Base-by-base conservation (phyloP, 2,113 vertebrate species). In the Cyprinodon tularosa region DNA sequence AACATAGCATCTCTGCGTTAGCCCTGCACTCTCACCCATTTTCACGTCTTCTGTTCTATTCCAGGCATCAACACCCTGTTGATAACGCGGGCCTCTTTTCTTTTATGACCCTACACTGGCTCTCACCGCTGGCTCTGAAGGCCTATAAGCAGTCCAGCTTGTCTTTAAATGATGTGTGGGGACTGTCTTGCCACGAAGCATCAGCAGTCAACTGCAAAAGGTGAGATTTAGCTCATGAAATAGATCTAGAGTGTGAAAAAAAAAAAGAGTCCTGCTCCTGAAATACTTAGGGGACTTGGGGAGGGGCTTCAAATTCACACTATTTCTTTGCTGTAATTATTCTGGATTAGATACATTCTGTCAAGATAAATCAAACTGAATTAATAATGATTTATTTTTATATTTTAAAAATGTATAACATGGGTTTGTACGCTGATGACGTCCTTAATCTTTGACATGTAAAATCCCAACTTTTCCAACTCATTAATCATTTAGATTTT, bases 81-180 rank as follows among this genome's bases (percentile, higher is more conserved):
- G 95, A 96, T 89, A 96, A 95, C 42, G 94, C 94, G 0, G 95
- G 95, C 72, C 81, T 95, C 70, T 95, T 96, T 88, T 96, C 94
- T 80, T 95, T 95, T 79, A 95, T 95, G 94, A 95, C 94, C 17
- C 86, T 95, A 39, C 93, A 95, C 60, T 95, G 95, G 95, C 93
- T 96, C 70, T 90, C 94, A 53, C 94, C 95, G 1, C 86, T 95
- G 86, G 94, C 94, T 39, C 78, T 89, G 80, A 94, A 91, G 77
- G 93, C 93, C 81, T 85, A 94, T 90, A 93, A 80, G 87, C 76
- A 68, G 0, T 93, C 94, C 73, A 86, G 86, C 71, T 82, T 96
- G 80, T 86, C 83, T 40, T 82, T 94, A 17, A 92, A 92, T 48
- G 94, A 95, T 17, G 89, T 95, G 61, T 95, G 95, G 94, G 94